Conservation (phyloP, 2,888 invertebrate species). For the Dicyrtoma fusca region DNA sequence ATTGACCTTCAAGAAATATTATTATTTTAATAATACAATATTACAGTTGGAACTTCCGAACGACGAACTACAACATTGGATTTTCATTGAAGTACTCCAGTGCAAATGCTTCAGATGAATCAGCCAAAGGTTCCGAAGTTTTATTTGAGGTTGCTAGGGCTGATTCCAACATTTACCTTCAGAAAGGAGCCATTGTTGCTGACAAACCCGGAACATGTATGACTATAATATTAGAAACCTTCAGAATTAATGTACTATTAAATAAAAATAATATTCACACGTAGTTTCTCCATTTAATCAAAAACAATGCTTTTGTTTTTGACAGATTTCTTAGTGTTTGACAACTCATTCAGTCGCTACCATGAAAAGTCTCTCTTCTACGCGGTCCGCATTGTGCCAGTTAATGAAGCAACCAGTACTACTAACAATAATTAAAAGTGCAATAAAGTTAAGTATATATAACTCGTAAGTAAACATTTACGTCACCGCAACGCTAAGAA, state of each 20-base stretch:
- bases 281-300: too few species aligned
- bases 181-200: slow-evolving; percentile 1
- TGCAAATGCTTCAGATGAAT: too few species aligned
- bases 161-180: slow-evolving; percentile 7
- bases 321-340: slow-evolving; percentile 19
- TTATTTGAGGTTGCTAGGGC: background rate
- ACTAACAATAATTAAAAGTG: too few species aligned
- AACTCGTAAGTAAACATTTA: too few species aligned
- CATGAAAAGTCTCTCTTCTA: slow-evolving; percentile 3
- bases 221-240: too few species aligned
- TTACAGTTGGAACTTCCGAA: slow-evolving; percentile 37
- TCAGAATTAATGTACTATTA: too few species aligned
- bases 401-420: too few species aligned
- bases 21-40: background rate
- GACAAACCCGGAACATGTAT: slow-evolving; percentile 10
- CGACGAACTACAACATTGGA: slow-evolving; percentile 36
- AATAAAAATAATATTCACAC: too few species aligned
- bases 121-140: too few species aligned
- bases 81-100: background rate
- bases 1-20: background rate
- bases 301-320: background rate
- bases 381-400: too few species aligned
- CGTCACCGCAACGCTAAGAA: too few species aligned
- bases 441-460: too few species aligned
- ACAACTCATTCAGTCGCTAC: slow-evolving; percentile 28